Percentiles rank a stretch among this genome's conserved stretches.
phyloP scores from a whole-genome alignment of 2,888 invertebrate species.

The Eurytoma adleriae region DNA sequence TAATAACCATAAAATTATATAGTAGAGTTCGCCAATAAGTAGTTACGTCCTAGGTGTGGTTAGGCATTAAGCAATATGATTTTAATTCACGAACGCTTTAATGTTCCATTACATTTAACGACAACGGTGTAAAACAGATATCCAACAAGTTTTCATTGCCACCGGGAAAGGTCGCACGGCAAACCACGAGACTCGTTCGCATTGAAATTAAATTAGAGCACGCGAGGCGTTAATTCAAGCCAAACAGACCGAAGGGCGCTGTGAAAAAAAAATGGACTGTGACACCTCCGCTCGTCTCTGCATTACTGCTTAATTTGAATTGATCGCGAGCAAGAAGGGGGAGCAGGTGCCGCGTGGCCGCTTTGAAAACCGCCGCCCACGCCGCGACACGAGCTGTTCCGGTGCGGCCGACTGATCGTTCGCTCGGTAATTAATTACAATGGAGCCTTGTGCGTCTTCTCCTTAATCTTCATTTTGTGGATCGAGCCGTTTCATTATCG shows the following conservation, averaged over 20 bases:
- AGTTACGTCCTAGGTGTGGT: too few species aligned
- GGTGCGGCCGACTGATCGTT: constrained; percentile 15
- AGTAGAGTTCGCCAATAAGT: too few species aligned
- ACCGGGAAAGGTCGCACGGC: too few species aligned
- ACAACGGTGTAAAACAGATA: too few species aligned
- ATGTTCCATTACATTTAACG: too few species aligned
- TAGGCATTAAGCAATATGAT: too few species aligned
- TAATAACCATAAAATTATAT: too few species aligned
- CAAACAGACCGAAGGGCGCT: neutral
- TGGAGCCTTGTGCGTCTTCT: constrained; percentile 45
- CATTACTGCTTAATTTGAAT: constrained; percentile 19
- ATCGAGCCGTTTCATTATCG: constrained; percentile 26
- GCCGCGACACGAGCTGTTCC: constrained; percentile 27
- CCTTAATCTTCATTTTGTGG: constrained; percentile 40
- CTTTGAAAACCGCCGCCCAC: neutral
- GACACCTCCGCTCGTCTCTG: neutral
- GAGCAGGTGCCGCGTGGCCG: neutral
- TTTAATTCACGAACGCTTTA: too few species aligned
- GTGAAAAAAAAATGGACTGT: neutral
- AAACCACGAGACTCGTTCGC: too few species aligned
- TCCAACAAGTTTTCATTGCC: too few species aligned
- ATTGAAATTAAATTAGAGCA: neutral
- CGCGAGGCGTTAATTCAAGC: neutral
- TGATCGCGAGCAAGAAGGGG: constrained; percentile 9
- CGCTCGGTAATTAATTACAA: constrained; percentile 57